A percentile compares a stretch with the other conserved stretches of the same genome.
Conservation (phyloP, 2,888 invertebrate species). For the Clivina fossor region DNA sequence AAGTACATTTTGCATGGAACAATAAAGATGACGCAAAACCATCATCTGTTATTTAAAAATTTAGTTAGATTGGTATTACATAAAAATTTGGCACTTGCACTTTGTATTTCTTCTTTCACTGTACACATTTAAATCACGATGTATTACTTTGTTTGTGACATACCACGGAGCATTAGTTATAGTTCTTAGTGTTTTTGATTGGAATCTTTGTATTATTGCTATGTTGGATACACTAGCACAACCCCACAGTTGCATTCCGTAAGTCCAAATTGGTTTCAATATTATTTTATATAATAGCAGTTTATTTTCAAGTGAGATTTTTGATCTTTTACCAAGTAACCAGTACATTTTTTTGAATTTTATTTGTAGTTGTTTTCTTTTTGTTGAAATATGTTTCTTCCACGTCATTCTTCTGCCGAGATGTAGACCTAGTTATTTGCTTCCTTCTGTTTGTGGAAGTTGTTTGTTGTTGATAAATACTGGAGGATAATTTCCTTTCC, state of each 20-base stretch:
- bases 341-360: conserved; percentile 21
- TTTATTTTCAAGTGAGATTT: conserved; percentile 12
- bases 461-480: conserved; percentile 10
- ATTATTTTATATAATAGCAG: no score
- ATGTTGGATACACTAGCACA: conserved; percentile 11
- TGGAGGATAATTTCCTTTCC: conserved; percentile 8
- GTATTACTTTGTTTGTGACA: no score
- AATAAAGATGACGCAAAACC: no score
- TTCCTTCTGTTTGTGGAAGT: conserved; percentile 44
- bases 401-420: conserved; percentile 35
- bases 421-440: conserved; percentile 38
- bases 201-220: conserved; percentile 11
- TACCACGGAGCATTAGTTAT: conserved; percentile 5
- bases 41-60: no score
- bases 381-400: conserved; percentile 32
- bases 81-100: no score
- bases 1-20: no score
- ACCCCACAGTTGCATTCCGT: conserved; percentile 11
- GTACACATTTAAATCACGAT: no score
- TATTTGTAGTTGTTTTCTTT: conserved; percentile 30
- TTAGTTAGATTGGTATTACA: no score
- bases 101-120: no score
- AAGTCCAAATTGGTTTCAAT: no score
- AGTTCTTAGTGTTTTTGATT: neutral
- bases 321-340: conserved; percentile 15